phyloP scores from a whole-genome alignment of 1,140 invertebrate species.

The Gryllus bimaculatus region DNA sequence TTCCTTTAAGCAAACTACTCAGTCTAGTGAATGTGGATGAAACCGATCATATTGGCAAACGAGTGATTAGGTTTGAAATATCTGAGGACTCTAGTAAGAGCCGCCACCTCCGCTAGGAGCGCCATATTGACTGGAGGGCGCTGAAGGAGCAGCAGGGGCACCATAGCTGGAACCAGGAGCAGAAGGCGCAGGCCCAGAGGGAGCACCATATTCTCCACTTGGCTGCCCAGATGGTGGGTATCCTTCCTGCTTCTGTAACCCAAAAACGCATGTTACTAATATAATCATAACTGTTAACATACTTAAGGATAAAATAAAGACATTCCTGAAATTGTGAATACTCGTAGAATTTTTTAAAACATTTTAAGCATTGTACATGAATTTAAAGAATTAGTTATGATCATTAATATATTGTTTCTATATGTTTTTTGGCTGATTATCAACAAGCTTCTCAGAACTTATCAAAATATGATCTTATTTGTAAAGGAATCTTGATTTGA shows the following conservation, averaged over 20 bases:
- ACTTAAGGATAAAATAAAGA: background rate
- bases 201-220: slow-evolving; percentile 38
- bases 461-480: too few relatives aligned
- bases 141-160: slow-evolving; percentile 16
- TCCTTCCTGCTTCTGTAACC: slow-evolving; percentile 32
- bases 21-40: background rate
- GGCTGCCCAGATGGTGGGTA: slow-evolving; percentile 29
- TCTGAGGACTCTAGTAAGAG: background rate
- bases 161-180: slow-evolving; percentile 20
- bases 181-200: slow-evolving; percentile 25
- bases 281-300: background rate
- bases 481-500: too few relatives aligned
- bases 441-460: too few relatives aligned
- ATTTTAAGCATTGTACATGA: too few relatives aligned
- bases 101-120: slow-evolving; percentile 13
- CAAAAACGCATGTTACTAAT: slow-evolving; percentile 26
- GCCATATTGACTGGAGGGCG: slow-evolving; percentile 17
- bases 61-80: background rate
- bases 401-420: background rate
- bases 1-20: background rate
- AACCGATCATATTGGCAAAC: background rate
- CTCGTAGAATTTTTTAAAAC: too few relatives aligned
- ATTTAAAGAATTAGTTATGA: too few relatives aligned
- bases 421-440: background rate
- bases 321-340: background rate